These are phyloP conservation scores for Poecilia gillii DNA, from an alignment of 2,797 vertebrate species.

Conservation along the genomic window DNA sequence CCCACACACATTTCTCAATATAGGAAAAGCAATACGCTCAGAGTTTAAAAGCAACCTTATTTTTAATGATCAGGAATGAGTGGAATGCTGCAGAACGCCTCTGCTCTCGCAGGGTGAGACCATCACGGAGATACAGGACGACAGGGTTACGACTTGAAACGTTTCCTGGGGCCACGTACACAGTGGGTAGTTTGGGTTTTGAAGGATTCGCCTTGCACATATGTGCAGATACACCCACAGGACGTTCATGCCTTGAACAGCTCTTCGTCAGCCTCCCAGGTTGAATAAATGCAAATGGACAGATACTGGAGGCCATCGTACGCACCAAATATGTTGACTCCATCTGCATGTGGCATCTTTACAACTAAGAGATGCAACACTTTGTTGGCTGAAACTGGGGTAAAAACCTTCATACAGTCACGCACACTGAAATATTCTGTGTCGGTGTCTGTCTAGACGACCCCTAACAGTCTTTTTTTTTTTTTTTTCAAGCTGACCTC, in stretches of 20 bases:
- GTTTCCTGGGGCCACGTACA: conserved; percentile 42
- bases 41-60: conserved; percentile 46
- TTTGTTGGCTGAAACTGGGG: conserved; percentile 30
- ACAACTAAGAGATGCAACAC: conserved; percentile 38
- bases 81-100: conserved; percentile 56
- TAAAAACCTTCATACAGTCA: not conserved
- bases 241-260: conserved; percentile 9
- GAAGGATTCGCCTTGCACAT: conserved; percentile 38
- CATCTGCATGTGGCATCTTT: conserved; percentile 44
- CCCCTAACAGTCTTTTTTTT: conserved; percentile 36
- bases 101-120: conserved; percentile 50
- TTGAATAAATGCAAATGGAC: conserved; percentile 18
- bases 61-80: conserved; percentile 71
- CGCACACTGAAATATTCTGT: not conserved
- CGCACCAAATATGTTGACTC: conserved; percentile 8
- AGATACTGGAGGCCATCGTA: not conserved
- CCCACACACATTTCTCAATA: conserved; percentile 9
- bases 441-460: conserved; percentile 38
- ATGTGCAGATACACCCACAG: conserved; percentile 13
- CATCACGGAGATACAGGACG: conserved; percentile 58
- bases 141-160: conserved; percentile 64
- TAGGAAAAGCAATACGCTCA: conserved; percentile 20
- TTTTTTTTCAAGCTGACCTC: conserved; percentile 53
- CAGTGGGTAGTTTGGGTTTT: conserved; percentile 53
- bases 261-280: not conserved